phyloP scores from a whole-genome alignment of 2,888 invertebrate genomes.

The Elysia crispata region DNA sequence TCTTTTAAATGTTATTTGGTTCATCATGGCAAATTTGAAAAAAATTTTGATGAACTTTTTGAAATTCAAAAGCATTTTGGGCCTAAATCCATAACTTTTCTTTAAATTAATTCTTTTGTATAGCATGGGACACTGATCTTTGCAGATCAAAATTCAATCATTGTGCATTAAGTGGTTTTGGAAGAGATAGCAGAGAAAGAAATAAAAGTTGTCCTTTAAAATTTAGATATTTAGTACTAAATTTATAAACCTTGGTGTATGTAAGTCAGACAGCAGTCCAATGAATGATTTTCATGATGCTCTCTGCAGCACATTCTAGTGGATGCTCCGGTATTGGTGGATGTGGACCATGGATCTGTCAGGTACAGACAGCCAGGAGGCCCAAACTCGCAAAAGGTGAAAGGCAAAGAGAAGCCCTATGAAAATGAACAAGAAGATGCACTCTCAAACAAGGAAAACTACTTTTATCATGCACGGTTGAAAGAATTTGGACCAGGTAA shows the following conservation, averaged over 20 bases:
- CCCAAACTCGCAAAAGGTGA: slow-evolving; percentile 51
- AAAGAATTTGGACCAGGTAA: slow-evolving; percentile 71
- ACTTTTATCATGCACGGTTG: slow-evolving; percentile 72
- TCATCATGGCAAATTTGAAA: no score
- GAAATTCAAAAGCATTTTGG: no score
- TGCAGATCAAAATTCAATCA: no score
- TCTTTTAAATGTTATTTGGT: no score
- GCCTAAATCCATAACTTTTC: not conserved
- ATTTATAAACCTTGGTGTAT: not conserved
- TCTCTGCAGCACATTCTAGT: slow-evolving; percentile 51
- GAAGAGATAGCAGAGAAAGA: no score
- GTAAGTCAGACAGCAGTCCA: not conserved
- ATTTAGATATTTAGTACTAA: not conserved
- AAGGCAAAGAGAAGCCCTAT: slow-evolving; percentile 66
- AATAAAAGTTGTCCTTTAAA: no score
- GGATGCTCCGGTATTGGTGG: slow-evolving; percentile 71
- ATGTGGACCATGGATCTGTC: slow-evolving; percentile 72
- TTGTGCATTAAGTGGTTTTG: no score
- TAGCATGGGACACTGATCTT: no score
- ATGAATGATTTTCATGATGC: slow-evolving; percentile 43
- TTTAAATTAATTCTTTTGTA: not conserved
- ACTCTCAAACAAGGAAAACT: slow-evolving; percentile 56
- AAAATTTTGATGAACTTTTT: no score
- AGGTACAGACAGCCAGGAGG: slow-evolving; percentile 64
- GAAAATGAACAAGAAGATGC: slow-evolving; percentile 62